phyloP scores from a whole-genome alignment of 2,888 invertebrate genomes.

The Ichneumon xanthorius region DNA sequence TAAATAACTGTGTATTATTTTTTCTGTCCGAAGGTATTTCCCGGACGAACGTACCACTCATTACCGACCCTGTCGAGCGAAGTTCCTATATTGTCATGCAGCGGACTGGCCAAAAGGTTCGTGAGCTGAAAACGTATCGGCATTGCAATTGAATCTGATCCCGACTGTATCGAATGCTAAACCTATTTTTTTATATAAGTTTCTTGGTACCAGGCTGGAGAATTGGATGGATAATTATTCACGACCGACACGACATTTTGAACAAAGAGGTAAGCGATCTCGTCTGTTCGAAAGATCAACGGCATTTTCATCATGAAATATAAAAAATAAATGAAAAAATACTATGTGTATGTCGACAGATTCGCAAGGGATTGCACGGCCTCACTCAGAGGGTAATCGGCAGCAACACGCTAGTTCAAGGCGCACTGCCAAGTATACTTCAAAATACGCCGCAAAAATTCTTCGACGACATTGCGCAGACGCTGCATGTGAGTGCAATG shows the following conservation, averaged over 20 bases:
- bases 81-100: constrained; percentile 97
- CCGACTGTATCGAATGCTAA: not conserved
- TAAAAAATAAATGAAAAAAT: constrained; percentile 19
- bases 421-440: constrained; percentile 95
- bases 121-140: constrained; percentile 57
- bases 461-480: constrained; percentile 90
- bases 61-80: constrained; percentile 93
- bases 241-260: constrained; percentile 92
- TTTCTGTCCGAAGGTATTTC: constrained; percentile 89
- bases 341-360: constrained; percentile 76
- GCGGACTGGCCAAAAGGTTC: constrained; percentile 96
- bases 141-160: constrained; percentile 27
- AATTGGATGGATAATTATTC: constrained; percentile 97
- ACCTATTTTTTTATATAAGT: constrained; percentile 83
- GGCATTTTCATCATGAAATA: not conserved
- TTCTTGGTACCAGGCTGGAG: constrained; percentile 91
- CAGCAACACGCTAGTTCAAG: constrained; percentile 95
- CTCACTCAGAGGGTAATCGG: constrained; percentile 96
- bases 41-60: constrained; percentile 92
- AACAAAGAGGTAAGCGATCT: constrained; percentile 85
- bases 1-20: constrained; percentile 42
- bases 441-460: constrained; percentile 93
- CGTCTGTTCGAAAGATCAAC: constrained; percentile 5
- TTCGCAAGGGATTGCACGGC: constrained; percentile 86
- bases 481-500: constrained; percentile 86